phyloP scores from a whole-genome alignment of 2,797 vertebrate genomes.

The Cynopterus sphinx region DNA sequence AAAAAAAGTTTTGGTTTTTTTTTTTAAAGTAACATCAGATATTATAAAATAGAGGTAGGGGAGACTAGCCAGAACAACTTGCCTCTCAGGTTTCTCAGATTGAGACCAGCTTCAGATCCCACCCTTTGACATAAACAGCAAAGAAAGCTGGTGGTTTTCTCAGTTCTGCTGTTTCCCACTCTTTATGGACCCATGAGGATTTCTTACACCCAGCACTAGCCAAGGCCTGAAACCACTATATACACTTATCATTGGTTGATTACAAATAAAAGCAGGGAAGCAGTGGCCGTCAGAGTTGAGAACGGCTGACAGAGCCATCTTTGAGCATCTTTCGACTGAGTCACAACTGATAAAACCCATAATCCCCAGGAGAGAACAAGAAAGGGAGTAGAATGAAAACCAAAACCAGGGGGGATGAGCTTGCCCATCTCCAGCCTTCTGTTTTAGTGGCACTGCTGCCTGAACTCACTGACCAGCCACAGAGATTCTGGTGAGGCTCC shows the following conservation, averaged over 20 bases:
- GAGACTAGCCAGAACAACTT: background rate
- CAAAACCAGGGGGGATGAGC: conserved; percentile 1
- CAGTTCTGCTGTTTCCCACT: background rate
- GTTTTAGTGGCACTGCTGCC: background rate
- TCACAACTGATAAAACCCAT: conserved; percentile 38
- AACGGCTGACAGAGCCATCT: background rate
- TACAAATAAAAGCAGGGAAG: background rate
- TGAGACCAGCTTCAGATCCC: background rate
- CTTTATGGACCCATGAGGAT: background rate
- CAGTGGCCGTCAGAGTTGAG: background rate
- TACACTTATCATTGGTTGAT: background rate
- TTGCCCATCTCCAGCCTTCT: background rate
- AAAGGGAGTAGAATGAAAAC: conserved; percentile 57
- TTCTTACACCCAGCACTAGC: background rate
- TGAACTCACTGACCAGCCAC: background rate
- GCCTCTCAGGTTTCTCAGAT: background rate
- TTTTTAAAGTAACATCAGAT: background rate
- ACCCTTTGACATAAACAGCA: background rate
- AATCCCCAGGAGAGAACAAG: conserved; percentile 11
- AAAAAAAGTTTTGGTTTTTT: background rate
- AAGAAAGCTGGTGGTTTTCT: background rate
- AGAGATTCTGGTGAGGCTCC: background rate
- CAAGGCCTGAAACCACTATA: background rate
- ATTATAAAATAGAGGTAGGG: background rate
- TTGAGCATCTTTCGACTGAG: conserved; percentile 7